Base-by-base conservation (phyloP, 2,888 invertebrate genomes). In the Stenurella melanura region DNA sequence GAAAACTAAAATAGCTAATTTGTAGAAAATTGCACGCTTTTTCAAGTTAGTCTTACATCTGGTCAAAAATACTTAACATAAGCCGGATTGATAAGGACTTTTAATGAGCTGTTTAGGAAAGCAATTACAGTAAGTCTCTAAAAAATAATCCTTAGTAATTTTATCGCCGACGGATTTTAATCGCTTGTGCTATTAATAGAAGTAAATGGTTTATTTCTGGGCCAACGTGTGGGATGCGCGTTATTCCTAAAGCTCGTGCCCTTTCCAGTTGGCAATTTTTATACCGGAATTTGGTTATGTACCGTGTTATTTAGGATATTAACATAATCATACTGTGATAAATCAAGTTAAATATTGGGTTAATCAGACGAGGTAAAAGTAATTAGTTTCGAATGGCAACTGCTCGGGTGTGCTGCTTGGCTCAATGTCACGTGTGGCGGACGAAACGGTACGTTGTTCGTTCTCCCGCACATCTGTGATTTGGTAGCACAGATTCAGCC, bases 291-390 rank as follows among this genome's bases (percentile, higher is more conserved):
- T 88, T 87, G 86, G 82, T 87, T 88, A 86, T 87, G 86, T 87
- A 87, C 87, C 86, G 87, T 87, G 88, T 88, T 88, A 87, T 87
- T 87, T 89, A 89, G 89, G 87, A 86, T 87, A 88, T 88, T 87
- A 84, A 89, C 88, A 89, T 89, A 90, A 89, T 89, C 88, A 91
- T 92, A 92, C 93, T 93, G 93, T 93, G 93, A 93, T 93, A 93
- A 92, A 89, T 91, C 91, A 92, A 90, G 92, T 92, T 92, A 92
- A 90, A 91, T 92, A 91, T 93, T 93, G 92, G 92, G 92, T 93
- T 92, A 82, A 85, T 84, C 83, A 83, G 80, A 75, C 70, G 76
- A 77, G 76, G 79, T 77, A 73, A 70, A 77, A 75, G 79, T 77
- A 73, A 70, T 60, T 77, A 74, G 63, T 73, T 74, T 74, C 72